Conservation (phyloP, 2,888 invertebrate species). For the Lithodes maja region DNA sequence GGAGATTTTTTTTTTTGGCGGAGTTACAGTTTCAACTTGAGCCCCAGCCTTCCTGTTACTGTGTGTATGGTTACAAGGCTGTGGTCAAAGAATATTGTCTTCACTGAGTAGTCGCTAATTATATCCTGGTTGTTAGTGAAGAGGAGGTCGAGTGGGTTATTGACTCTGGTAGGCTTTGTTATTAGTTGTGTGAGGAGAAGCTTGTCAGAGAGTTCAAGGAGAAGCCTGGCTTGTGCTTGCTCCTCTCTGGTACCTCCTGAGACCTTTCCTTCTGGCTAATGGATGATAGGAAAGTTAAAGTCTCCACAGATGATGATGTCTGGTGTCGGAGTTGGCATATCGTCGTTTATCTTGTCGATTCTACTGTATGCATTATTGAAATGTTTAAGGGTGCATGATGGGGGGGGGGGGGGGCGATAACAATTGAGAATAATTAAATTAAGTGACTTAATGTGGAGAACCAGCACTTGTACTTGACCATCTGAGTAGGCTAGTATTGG, state of each 20-base stretch:
- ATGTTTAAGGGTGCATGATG: not conserved
- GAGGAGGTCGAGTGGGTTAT: too few relatives aligned
- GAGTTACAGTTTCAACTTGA: too few relatives aligned
- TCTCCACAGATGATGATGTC: too few relatives aligned
- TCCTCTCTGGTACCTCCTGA: too few relatives aligned
- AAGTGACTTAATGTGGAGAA: not conserved
- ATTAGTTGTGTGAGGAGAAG: not conserved
- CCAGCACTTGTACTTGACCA: not conserved
- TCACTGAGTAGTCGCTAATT: not conserved
- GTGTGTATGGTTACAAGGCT: not conserved
- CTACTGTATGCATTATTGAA: not conserved
- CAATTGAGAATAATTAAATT: not conserved
- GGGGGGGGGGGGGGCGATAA: not conserved
- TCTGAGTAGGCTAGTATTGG: not conserved
- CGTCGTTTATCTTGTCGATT: not conserved
- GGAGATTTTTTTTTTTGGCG: too few relatives aligned
- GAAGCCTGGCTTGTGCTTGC: too few relatives aligned
- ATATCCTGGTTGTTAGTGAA: slow-evolving; percentile 7
- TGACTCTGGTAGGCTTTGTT: not conserved
- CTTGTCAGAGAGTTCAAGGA: too few relatives aligned
- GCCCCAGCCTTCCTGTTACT: not conserved
- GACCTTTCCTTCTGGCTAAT: too few relatives aligned
- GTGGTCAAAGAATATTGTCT: too few relatives aligned
- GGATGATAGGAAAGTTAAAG: too few relatives aligned
- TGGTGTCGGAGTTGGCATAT: not conserved